phyloP scores from a whole-genome alignment of 2,888 invertebrate genomes.

The Hipparchia semele region DNA sequence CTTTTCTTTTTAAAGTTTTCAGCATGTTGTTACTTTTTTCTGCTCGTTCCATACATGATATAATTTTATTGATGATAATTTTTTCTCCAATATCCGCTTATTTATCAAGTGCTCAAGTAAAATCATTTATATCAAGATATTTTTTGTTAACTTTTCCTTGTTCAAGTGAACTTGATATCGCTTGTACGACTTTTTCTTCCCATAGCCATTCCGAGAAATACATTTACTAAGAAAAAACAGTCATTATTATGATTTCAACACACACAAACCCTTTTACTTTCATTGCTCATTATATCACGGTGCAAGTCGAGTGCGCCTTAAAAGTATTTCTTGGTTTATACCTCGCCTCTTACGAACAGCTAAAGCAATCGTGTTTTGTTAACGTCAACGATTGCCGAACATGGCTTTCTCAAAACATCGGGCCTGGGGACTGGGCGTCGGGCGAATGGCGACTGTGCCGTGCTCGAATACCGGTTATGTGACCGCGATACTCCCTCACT shows the following conservation, averaged over 20 bases:
- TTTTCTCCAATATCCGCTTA: neutral
- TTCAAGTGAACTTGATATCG: constrained; percentile 17
- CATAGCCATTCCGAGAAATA: constrained; percentile 20
- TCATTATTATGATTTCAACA: constrained; percentile 30
- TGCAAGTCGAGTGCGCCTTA: constrained; percentile 44
- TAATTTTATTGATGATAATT: neutral
- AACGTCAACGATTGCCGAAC: constrained; percentile 72
- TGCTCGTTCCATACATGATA: neutral
- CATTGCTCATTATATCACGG: constrained; percentile 39
- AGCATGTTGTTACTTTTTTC: neutral
- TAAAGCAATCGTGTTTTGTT: constrained; percentile 73
- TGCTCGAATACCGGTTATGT: constrained; percentile 82
- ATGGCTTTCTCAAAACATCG: constrained; percentile 80
- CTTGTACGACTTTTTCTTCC: constrained; percentile 4
- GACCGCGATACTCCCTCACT: constrained; percentile 78
- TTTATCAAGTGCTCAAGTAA: neutral
- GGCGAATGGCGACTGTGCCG: constrained; percentile 69
- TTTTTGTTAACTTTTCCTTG: constrained; percentile 1
- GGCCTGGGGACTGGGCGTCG: constrained; percentile 64
- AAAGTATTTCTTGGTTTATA: constrained; percentile 55
- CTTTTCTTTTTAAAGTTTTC: neutral
- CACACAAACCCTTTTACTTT: constrained; percentile 39
- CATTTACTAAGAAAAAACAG: constrained; percentile 10
- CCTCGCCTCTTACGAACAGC: constrained; percentile 57
- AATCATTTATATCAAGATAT: too few species aligned